A percentile compares a stretch with the other conserved stretches of the same genome.
phyloP scores from a whole-genome alignment of 2,888 invertebrate genomes.

The Drosophila demipolita region DNA sequence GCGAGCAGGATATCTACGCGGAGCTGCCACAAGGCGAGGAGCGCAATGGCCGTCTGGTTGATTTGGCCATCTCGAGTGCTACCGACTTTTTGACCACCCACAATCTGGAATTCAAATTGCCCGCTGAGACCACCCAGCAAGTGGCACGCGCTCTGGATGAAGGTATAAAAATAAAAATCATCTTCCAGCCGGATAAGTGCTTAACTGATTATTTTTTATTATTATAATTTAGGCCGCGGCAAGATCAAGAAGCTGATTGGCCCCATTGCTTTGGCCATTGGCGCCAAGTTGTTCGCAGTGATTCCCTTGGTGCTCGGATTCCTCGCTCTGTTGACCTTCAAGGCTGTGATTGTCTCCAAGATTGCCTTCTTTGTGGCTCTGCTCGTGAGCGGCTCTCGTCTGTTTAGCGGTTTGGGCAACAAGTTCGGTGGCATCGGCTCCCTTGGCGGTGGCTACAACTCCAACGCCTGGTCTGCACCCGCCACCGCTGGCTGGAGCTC shows the following conservation, averaged over 20 bases:
- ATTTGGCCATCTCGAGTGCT: slow-evolving; percentile 87
- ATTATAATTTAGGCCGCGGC: slow-evolving; percentile 87
- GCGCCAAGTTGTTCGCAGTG: slow-evolving; percentile 90
- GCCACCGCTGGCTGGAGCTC: slow-evolving; percentile 74
- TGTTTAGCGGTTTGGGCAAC: slow-evolving; percentile 87
- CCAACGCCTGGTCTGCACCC: slow-evolving; percentile 71
- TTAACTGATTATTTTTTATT: not conserved
- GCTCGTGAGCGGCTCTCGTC: slow-evolving; percentile 89
- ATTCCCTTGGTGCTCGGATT: slow-evolving; percentile 90
- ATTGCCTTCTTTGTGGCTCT: slow-evolving; percentile 91
- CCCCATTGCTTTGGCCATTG: slow-evolving; percentile 89
- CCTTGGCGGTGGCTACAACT: slow-evolving; percentile 71
- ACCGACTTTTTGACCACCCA: slow-evolving; percentile 87
- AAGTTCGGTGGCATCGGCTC: slow-evolving; percentile 79
- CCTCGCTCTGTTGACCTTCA: slow-evolving; percentile 90
- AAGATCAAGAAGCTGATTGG: slow-evolving; percentile 91
- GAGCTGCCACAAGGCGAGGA: slow-evolving; percentile 86
- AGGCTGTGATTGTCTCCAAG: slow-evolving; percentile 92
- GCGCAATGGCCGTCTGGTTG: slow-evolving; percentile 86
- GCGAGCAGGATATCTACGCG: slow-evolving; percentile 86
- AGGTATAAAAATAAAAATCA: slow-evolving; percentile 87
- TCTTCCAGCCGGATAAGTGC: not conserved
- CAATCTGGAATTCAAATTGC: slow-evolving; percentile 89
- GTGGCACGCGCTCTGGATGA: slow-evolving; percentile 91
- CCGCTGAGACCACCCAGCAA: slow-evolving; percentile 88